Percentiles rank a stretch among this genome's conserved stretches.
Evolutionary conservation across 1,140 invertebrate genomes (phyloP).

Genomic region (Oreohelix idahoensis): DNA sequence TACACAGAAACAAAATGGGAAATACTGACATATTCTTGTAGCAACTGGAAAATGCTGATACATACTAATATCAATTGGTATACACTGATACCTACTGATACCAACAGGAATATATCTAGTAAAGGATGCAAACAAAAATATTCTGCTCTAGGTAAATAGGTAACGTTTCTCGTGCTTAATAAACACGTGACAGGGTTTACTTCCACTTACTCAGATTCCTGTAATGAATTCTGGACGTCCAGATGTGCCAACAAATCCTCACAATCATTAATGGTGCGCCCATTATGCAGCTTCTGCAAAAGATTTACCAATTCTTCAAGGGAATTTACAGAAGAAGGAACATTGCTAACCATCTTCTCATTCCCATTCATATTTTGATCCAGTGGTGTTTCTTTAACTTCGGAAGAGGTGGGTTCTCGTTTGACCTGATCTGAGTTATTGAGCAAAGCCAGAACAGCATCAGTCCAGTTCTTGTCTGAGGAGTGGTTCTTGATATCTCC

Average conservation of each 20-base stretch:
- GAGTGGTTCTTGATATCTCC: too few relatives aligned
- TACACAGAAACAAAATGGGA: too few relatives aligned
- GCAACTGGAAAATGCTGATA: too few relatives aligned
- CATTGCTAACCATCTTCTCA: conserved; percentile 22
- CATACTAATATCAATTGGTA: too few relatives aligned
- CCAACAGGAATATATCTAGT: too few relatives aligned
- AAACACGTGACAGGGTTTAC: neutral
- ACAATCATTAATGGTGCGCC: conserved; percentile 61
- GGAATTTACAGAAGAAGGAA: neutral
- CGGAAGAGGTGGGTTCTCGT: neutral
- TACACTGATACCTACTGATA: too few relatives aligned
- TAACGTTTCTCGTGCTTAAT: too few relatives aligned
- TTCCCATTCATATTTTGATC: conserved; percentile 35
- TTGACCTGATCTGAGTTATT: conserved; percentile 7
- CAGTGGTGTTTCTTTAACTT: neutral
- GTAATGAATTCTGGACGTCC: conserved; percentile 57
- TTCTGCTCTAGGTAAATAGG: too few relatives aligned
- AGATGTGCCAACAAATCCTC: conserved; percentile 62
- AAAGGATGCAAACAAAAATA: too few relatives aligned
- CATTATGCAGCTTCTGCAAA: conserved; percentile 43
- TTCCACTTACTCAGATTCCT: conserved; percentile 66
- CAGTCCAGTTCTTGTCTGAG: too few relatives aligned
- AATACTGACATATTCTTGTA: too few relatives aligned
- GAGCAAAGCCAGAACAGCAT: neutral
- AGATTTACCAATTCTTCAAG: conserved; percentile 53